Base-by-base conservation (phyloP, 37 sponge, comb jelly and placozoan species). In the Cladorhizidae sp. region DNA sequence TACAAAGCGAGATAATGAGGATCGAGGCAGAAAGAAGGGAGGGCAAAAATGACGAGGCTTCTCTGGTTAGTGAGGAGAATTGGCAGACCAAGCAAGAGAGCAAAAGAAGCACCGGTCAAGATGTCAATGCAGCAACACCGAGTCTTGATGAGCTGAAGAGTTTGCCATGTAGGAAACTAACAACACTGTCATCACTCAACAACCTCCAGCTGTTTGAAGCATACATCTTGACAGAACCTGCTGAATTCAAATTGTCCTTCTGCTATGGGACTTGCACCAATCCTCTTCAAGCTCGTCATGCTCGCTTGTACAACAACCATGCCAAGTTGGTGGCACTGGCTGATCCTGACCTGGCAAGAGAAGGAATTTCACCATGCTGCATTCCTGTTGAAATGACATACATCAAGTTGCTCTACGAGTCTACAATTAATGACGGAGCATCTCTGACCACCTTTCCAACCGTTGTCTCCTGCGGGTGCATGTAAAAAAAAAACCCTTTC, bases 221-320 rank as follows among this genome's bases (percentile, higher is more conserved):
- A 17, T 3, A 40, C 6, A 21, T 2, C 0, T 40, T 81, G 6
- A 38, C 71, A 2, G n/a, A 2, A 15, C 81, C 81, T 0, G 0
- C 15, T 22, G 1, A 2, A 5, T 28, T 52, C 12, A 58, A 57
- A 14, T 71, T 81, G 11, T 43, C 31, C 59, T 81, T 72, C 72
- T 81, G 81, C 37, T 57, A 71, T 36, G 81, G 81, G 1, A 11
- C 33, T 25, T 81, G 81, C 45, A 81, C 57, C 20, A n/a, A 8
- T 23, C 81, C 81, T 12, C 37, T 40, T 11, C 25, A 9, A 2
- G 72, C 23, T 25, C 17, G 2, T 22, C 52, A 23, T 3, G 26
- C 18, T 15, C 61, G 32, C 2, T 3, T n/a, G 35, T 58, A 71
- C 58, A 58, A 43, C 67, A 58, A 5, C 43, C 76, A 38, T 61